A percentile compares a stretch with the other conserved stretches of the same genome.
These are phyloP conservation scores for Tetheella fluctuosa DNA, from an alignment of 2,888 invertebrate genomes.

Conservation along the genomic window DNA sequence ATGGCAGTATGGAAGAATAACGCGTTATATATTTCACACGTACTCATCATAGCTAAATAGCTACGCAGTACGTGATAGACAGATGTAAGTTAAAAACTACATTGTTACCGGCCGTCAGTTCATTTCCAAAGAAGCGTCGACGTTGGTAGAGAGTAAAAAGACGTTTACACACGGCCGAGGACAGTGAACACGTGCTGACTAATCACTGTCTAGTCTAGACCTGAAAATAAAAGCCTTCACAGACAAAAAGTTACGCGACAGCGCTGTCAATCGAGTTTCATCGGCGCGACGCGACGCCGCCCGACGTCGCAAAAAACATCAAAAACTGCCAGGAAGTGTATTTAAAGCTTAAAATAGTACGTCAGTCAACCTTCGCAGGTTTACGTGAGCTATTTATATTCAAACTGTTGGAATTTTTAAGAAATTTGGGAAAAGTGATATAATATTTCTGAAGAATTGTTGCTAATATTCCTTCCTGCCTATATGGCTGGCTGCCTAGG, in stretches of 20 bases:
- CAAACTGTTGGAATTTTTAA: too few species aligned
- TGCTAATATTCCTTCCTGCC: too few species aligned
- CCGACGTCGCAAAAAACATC: conserved; percentile 20
- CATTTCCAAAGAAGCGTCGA: conserved; percentile 40
- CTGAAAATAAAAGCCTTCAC: conserved; percentile 46
- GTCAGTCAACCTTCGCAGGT: conserved; percentile 43
- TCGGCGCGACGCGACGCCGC: conserved; percentile 17
- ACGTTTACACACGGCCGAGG: conserved; percentile 42
- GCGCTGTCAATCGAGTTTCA: conserved; percentile 58
- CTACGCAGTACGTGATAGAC: conserved; percentile 16
- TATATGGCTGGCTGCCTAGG: too few species aligned
- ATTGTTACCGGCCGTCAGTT: conserved; percentile 33
- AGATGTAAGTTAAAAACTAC: conserved; percentile 32
- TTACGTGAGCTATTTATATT: too few species aligned
- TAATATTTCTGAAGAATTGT: not conserved
- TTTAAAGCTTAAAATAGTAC: conserved; percentile 63
- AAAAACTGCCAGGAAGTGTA: conserved; percentile 47
- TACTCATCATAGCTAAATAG: conserved; percentile 23
- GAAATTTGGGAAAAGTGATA: too few species aligned
- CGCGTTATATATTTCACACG: conserved; percentile 12
- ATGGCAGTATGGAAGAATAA: conserved; percentile 24
- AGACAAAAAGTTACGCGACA: conserved; percentile 54
- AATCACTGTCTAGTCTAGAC: conserved; percentile 61
- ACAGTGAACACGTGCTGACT: conserved; percentile 61
- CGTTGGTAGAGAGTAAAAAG: conserved; percentile 43